These are phyloP conservation scores for Julus scandinavius DNA, from an alignment of 2,888 invertebrate genomes.

Conservation along the genomic window DNA sequence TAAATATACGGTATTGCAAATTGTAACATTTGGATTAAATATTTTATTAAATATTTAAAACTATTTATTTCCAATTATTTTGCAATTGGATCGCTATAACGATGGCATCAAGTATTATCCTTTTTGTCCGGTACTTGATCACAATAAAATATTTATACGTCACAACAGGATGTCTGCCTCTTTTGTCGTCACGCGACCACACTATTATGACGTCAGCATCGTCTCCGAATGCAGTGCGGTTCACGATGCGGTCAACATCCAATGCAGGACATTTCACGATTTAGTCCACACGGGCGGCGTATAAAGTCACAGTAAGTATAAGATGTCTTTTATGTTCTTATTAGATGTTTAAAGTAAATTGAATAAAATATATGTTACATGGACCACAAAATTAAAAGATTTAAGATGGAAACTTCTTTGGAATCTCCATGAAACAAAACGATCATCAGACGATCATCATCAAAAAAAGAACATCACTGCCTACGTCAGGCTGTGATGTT, in stretches of 20 bases:
- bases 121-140: slow-evolving; percentile 49
- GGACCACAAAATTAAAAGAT: too few species aligned
- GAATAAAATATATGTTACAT: too few species aligned
- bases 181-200: neutral
- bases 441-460: too few species aligned
- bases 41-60: slow-evolving; percentile 56
- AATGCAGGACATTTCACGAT: too few species aligned
- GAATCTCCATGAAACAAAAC: too few species aligned
- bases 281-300: neutral
- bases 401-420: too few species aligned
- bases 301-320: neutral
- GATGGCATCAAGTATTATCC: slow-evolving; percentile 48
- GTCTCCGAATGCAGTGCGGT: neutral
- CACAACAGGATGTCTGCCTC: slow-evolving; percentile 19
- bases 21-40: slow-evolving; percentile 56
- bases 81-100: slow-evolving; percentile 47
- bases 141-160: slow-evolving; percentile 50
- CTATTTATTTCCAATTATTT: slow-evolving; percentile 53
- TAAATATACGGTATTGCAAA: slow-evolving; percentile 54
- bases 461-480: too few species aligned
- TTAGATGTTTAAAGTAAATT: too few species aligned
- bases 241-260: neutral
- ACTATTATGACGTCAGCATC: slow-evolving; percentile 10
- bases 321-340: neutral
- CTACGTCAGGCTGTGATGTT: too few species aligned